Evolutionary conservation across 2,888 invertebrate species (phyloP).

Genomic region (Orthosia cruda): DNA sequence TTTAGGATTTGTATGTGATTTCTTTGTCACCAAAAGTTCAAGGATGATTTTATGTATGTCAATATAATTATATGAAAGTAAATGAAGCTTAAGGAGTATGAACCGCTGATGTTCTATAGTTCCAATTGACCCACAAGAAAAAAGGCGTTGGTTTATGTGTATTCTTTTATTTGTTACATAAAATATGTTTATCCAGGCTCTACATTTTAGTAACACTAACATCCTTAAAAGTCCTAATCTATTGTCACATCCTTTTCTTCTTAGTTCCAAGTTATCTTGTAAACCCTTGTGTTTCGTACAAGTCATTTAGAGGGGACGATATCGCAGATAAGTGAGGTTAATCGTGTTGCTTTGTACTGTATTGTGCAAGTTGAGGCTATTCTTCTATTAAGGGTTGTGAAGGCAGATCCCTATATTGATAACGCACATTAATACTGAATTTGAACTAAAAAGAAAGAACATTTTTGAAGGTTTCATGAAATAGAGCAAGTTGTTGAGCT

Average conservation of each 20-base stretch:
- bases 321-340: constrained; percentile 67
- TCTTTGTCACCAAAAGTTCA: too few species aligned
- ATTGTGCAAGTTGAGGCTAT: constrained; percentile 44
- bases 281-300: constrained; percentile 66
- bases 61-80: too few species aligned
- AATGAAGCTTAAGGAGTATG: too few species aligned
- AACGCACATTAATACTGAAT: constrained; percentile 3
- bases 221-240: not conserved
- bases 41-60: too few species aligned
- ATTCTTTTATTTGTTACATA: not conserved
- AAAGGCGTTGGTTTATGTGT: not conserved
- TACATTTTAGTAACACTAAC: not conserved
- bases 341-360: constrained; percentile 63
- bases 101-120: too few species aligned
- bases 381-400: constrained; percentile 32
- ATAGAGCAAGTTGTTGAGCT: not conserved
- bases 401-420: constrained; percentile 36
- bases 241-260: constrained; percentile 28
- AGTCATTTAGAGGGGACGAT: constrained; percentile 64
- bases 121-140: not conserved
- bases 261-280: constrained; percentile 32
- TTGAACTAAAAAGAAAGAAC: not conserved
- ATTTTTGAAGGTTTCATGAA: constrained; percentile 6
- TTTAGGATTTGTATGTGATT: too few species aligned
- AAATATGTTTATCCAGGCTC: not conserved